A percentile compares a stretch with the other conserved stretches of the same genome.
phyloP scores from a whole-genome alignment of 2,888 invertebrate genomes.

The Boloria euphrosyne region DNA sequence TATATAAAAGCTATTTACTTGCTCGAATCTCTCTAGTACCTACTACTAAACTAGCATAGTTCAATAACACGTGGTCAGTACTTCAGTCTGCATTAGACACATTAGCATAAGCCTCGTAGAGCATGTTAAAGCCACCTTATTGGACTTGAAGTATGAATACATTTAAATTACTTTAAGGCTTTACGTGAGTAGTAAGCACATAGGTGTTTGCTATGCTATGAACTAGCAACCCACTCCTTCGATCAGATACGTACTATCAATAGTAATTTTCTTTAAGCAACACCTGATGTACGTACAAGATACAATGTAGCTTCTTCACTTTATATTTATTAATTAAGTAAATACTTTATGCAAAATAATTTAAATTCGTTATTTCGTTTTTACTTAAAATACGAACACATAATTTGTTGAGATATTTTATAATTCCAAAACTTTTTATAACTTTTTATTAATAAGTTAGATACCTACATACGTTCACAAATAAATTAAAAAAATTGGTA shows the following conservation, averaged over 20 bases:
- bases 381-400: too few relatives aligned
- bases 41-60: constrained; percentile 15
- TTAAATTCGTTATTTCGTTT: too few relatives aligned
- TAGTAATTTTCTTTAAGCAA: too few relatives aligned
- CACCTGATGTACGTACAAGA: too few relatives aligned
- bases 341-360: too few relatives aligned
- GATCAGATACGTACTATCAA: too few relatives aligned
- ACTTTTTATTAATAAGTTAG: too few relatives aligned
- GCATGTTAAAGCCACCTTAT: constrained; percentile 9
- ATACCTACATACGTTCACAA: background rate
- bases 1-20: background rate
- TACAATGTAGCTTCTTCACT: too few relatives aligned
- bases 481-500: background rate
- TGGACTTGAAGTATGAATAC: constrained; percentile 11
- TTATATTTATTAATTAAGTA: too few relatives aligned
- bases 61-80: constrained; percentile 27
- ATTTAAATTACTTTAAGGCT: constrained; percentile 14
- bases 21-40: background rate
- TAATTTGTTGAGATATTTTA: too few relatives aligned
- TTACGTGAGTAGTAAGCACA: background rate
- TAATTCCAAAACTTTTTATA: too few relatives aligned
- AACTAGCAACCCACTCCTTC: too few relatives aligned
- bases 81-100: constrained; percentile 23
- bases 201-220: background rate
- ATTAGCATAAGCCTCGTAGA: constrained; percentile 52